Base-by-base conservation (phyloP, 2,797 vertebrate genomes). In the Clamator glandarius region DNA sequence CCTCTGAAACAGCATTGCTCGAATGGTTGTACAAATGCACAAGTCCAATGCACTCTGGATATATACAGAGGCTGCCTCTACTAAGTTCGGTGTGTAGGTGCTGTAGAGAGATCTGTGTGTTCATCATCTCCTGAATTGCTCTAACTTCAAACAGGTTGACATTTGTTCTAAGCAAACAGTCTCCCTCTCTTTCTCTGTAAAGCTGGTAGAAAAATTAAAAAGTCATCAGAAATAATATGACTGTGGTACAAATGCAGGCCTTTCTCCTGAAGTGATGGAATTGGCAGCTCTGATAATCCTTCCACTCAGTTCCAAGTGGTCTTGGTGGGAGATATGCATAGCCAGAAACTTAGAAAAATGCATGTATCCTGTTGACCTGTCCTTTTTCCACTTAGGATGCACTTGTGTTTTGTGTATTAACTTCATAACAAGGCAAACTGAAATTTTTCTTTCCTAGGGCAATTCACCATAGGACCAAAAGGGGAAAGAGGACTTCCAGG, bases 401-500 rank as follows among this genome's bases (percentile, higher is more conserved):
- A 3, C 87, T 87, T 92, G 50, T 76, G 9, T 77, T 79, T 46
- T 80, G 72, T 64, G 24, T 59, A 25, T 41, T 46, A 83, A 61
- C n/a, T 39, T 58, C 33, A 3, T 92, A 89, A 95, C 57, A 57
- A 51, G 44, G 31, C 20, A 67, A 26, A 52, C 23, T 94, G 48
- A 4, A 80, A 19, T 86, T 96, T 96, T 97, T 28, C 72, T 94
- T 39, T 95, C 97, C 79, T 86, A 99, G 99, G 98, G 78, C 98
- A 99, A 77, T 98, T 99, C 58, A 95, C 98, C 97, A 97, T 98
- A 96, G 99, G 98, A 97, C 97, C 98, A 97, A 99, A 99, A 96
- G 99, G 99, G 57, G 98, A 99, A 52, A 98, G 98, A 96, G 99
- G 99, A 88, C 97, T 98, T 92, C 98, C 98, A 29, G 99, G 99